Evolutionary conservation across 1,140 invertebrate genomes (phyloP), one percentile per base, ranked within the genome.

Genomic region (Tribolium madens): DNA sequence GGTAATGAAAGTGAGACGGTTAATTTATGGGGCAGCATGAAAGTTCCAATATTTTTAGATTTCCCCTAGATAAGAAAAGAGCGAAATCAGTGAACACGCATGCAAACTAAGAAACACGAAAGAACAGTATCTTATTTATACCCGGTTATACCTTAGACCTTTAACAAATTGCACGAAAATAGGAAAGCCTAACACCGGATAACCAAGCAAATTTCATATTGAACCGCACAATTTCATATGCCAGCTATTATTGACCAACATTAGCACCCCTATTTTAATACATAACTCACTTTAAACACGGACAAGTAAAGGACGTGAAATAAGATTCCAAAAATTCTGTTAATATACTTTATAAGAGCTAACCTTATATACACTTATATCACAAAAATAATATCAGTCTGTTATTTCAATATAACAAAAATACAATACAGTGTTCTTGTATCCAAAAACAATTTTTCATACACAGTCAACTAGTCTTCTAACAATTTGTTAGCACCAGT

Each of bases 11-110:
- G 57, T 69, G 48, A 68, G 74, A 75, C 57, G 60, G 46, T 68
- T 69, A 75, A 75, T 64, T 75, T 75, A 75, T 75, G 18, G 46
- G 36, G 15, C 47, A 52, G 57, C 74, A 75, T 75, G 74, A 57
- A 47, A 64, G 64, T 64, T 75, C 31, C 31, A 47, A 47, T 68
- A 75, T 75, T 75, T 75, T 68, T 75, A 75, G 74, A 75, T 75
- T 68, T 68, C 31, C 57, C 47, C 68, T 75, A 47, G 74, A 75
- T 75, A 75, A 48, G 47, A 33, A 75, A 75, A 69, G 74, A 75
- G 74, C 74, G 64, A 75, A 75, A 75, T 75, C 74, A 75, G 53
- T 75, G 74, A 75, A 50, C 74, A 75, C 74, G 74, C 74, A 75
- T 75, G 74, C 57, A 52, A 75, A 75, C 46, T 36, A 50, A 31